These are phyloP conservation scores for Taeniopygia guttata DNA, from an alignment of 2,797 vertebrate species.

Conservation along the genomic window DNA sequence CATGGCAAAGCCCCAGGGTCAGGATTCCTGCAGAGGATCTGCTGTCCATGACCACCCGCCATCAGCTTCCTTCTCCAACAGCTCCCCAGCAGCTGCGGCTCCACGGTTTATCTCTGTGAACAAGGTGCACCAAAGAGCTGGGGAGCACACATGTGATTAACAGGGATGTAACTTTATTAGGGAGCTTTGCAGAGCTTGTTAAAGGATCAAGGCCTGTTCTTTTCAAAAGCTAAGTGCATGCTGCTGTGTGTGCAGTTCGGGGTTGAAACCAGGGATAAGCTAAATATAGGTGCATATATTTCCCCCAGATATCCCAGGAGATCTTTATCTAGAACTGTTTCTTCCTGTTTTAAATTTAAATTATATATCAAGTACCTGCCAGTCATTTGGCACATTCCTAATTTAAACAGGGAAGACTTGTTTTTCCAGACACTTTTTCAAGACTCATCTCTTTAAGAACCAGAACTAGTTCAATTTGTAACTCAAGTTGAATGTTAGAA, in stretches of 20 bases:
- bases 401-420: constrained; percentile 68
- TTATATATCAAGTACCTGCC: constrained; percentile 65
- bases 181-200: constrained; percentile 7
- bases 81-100: neutral
- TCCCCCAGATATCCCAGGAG: constrained; percentile 54
- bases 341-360: constrained; percentile 71
- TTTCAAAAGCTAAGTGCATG: constrained; percentile 15
- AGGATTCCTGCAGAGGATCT: neutral
- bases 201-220: constrained; percentile 35
- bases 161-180: constrained; percentile 4
- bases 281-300: constrained; percentile 65
- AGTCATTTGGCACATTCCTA: constrained; percentile 66
- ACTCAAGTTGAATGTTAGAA: constrained; percentile 17
- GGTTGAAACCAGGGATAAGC: constrained; percentile 52
- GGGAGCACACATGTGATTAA: neutral
- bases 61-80: neutral
- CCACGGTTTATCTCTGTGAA: neutral
- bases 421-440: constrained; percentile 69
- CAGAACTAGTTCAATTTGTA: constrained; percentile 62
- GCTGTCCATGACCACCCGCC: neutral
- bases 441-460: constrained; percentile 67
- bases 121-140: neutral
- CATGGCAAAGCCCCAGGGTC: neutral
- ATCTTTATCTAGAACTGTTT: constrained; percentile 63
- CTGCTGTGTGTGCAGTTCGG: constrained; percentile 31